phyloP scores from a whole-genome alignment of 2,888 invertebrate species.

The Sacculina carcini region DNA sequence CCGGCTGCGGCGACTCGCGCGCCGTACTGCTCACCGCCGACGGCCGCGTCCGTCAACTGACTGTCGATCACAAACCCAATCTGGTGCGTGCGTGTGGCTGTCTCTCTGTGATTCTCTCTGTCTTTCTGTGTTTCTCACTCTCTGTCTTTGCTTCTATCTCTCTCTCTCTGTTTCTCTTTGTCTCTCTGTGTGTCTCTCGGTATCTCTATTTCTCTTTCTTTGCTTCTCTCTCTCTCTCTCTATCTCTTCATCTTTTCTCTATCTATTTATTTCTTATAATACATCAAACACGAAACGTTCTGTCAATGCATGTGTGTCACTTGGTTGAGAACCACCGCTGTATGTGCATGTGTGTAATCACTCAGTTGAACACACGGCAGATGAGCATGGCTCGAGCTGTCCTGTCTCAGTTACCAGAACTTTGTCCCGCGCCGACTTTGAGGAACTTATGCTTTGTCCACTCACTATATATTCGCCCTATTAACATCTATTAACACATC shows the following conservation, averaged over 20 bases:
- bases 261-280: slow-evolving; percentile 2
- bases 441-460: background rate
- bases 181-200: slow-evolving; percentile 5
- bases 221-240: background rate
- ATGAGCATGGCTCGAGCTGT: too few relatives aligned
- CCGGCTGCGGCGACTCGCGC: slow-evolving; percentile 87
- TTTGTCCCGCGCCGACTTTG: background rate
- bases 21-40: slow-evolving; percentile 80
- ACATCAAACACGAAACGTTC: too few relatives aligned
- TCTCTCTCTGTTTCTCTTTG: slow-evolving; percentile 1
- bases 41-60: slow-evolving; percentile 68
- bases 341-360: too few relatives aligned
- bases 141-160: background rate
- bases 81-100: slow-evolving; percentile 50
- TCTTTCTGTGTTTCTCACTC: background rate
- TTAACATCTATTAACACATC: too few relatives aligned
- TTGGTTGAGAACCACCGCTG: too few relatives aligned
- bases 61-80: slow-evolving; percentile 90
- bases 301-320: too few relatives aligned
- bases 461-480: too few relatives aligned
- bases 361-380: too few relatives aligned
- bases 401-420: too few relatives aligned
- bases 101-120: background rate
- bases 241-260: slow-evolving; percentile 5
- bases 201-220: background rate